Base-by-base conservation (phyloP, 2,797 vertebrate species). In the Rhynchonycteris naso region DNA sequence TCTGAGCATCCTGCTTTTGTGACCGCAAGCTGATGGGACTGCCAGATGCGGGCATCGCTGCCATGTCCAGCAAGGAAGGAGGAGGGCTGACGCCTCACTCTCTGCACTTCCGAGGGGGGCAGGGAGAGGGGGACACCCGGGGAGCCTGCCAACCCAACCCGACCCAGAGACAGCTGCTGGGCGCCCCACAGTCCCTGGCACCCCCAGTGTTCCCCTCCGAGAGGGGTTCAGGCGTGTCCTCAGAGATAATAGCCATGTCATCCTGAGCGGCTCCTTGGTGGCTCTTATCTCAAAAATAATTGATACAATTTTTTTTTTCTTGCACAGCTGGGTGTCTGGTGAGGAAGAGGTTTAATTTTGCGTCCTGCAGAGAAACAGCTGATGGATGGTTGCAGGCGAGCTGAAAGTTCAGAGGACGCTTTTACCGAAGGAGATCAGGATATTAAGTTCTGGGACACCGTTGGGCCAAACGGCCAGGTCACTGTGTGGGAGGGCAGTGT, bases 271-370 rank as follows among this genome's bases (percentile, higher is more conserved):
- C 33, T 74, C 47, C 86, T 69, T 30, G 24, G 61, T 58, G 79
- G 90, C 87, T 74, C 92, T 94, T 88, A 95, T 96, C 95, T 74
- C 92, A 74, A 75, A 78, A 54, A 74, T 86, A 95, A 96, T 91
- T 94, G 95, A 96, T 96, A 92, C 94, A 93, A 43, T 6, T 1
- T 6, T 43, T 92, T 86, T 95, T 95, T 72, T 79, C 79, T 85
- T 71, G 75, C 94, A 87, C 96, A 93, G 91, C 83, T 91, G 95
- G 92, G 79, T 86, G 58, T 79, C 79, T 92, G 69, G 88, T 75
- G 69, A 86, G 82, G 91, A 88, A 91, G 94, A 56, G 14, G 86
- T 93, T 93, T 93, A 81, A 95, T 95, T 95, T 93, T 91, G 85
- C 95, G 96, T 96, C 76, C 92, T 89, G 90, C 74, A 95, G 88